Evolutionary conservation across 2,888 invertebrate genomes (phyloP).

Genomic region (Stomorhina lunata): DNA sequence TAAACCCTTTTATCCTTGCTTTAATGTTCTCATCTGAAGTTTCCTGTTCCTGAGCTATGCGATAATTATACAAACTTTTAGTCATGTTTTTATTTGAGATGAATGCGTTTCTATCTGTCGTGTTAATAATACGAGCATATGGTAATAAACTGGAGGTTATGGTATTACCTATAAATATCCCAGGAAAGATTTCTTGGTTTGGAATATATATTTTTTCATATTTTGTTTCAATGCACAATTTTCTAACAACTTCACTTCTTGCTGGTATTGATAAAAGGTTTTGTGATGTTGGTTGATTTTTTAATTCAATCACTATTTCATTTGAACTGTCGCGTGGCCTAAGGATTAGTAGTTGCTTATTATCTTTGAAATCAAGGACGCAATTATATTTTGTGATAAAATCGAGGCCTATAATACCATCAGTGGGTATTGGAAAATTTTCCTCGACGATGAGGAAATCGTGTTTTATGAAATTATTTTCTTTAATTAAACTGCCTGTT

Average conservation of each 20-base stretch:
- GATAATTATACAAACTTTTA: neutral
- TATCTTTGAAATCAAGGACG: too few relatives aligned
- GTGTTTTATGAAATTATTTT: neutral
- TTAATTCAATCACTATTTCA: neutral
- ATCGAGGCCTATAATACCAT: too few relatives aligned
- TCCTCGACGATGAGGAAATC: neutral
- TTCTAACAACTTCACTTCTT: neutral
- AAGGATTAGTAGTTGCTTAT: neutral
- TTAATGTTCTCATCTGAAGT: constrained; percentile 1
- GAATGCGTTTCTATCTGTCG: neutral
- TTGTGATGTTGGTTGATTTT: neutral
- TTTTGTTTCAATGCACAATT: neutral
- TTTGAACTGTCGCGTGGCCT: neutral
- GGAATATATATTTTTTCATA: neutral
- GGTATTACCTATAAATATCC: neutral
- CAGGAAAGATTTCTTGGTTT: neutral
- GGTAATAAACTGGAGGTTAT: neutral
- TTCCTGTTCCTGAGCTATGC: neutral
- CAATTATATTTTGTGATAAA: too few relatives aligned
- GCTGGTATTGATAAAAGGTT: neutral
- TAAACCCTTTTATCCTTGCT: neutral
- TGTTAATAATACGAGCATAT: neutral
- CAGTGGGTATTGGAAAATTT: neutral
- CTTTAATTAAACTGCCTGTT: neutral
- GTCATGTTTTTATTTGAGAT: neutral